Conservation (phyloP, 2,113 vertebrate species). For the Scartelaos histophorus region DNA sequence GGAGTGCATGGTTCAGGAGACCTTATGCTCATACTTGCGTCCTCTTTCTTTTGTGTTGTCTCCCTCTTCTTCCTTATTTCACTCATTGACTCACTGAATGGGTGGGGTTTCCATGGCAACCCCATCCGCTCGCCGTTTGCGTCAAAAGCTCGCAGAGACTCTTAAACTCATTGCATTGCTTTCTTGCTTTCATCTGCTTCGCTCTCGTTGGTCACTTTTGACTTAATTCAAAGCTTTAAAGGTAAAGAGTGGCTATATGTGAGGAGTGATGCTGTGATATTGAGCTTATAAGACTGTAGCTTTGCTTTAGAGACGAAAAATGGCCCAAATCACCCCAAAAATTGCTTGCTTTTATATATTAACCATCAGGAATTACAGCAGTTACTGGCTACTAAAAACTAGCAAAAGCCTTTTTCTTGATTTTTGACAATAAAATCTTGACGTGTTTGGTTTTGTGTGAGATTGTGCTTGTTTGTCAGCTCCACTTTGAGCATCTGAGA, state of each 20-base stretch:
- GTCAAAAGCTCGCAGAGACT: slow-evolving; percentile 55
- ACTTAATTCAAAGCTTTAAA: not conserved
- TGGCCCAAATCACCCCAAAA: too few relatives aligned
- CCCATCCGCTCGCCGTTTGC: slow-evolving; percentile 61
- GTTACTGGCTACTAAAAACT: too few relatives aligned
- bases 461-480: not conserved
- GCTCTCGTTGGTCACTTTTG: not conserved
- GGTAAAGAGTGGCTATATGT: too few relatives aligned
- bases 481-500: not conserved
- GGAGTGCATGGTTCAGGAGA: slow-evolving; percentile 23
- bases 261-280: too few relatives aligned
- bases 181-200: slow-evolving; percentile 5
- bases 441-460: not conserved
- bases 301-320: too few relatives aligned
- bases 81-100: slow-evolving; percentile 61
- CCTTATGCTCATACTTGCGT: slow-evolving; percentile 24
- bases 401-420: not conserved
- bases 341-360: too few relatives aligned
- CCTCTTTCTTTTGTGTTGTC: slow-evolving; percentile 30
- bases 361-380: too few relatives aligned
- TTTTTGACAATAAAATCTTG: not conserved
- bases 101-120: slow-evolving; percentile 76
- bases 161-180: slow-evolving; percentile 57
- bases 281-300: too few relatives aligned
- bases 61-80: slow-evolving; percentile 31